A percentile compares a stretch with the other conserved stretches of the same genome.
phyloP scores from a whole-genome alignment of 2,797 vertebrate genomes.

The Amblyopsis hoosieri region DNA sequence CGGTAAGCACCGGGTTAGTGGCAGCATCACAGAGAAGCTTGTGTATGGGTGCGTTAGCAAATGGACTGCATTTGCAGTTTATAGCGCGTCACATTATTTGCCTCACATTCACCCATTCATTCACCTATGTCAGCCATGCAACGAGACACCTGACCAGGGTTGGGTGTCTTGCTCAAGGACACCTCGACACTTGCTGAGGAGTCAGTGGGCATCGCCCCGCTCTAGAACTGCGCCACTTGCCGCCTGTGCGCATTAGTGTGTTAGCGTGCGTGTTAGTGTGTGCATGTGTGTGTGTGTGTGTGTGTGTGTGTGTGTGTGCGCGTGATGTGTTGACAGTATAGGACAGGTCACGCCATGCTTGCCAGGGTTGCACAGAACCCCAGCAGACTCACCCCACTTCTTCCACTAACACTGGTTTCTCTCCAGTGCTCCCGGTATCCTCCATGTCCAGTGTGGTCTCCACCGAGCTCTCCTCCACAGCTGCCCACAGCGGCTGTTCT shows the following conservation, averaged over 20 bases:
- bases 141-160: no score
- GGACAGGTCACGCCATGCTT: conserved; percentile 29
- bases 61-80: no score
- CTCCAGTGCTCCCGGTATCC: conserved; percentile 27
- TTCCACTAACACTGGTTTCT: conserved; percentile 11
- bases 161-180: background rate
- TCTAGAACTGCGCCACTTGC: no score
- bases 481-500: conserved; percentile 67
- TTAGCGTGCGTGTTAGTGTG: background rate
- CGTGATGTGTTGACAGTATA: conserved; percentile 1
- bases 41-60: background rate
- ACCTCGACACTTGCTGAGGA: no score
- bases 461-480: conserved; percentile 63
- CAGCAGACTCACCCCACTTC: conserved; percentile 65
- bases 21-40: conserved; percentile 23
- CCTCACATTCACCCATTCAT: no score
- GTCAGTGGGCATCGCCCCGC: no score
- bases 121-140: no score
- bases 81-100: no score
- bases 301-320: background rate
- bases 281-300: conserved; percentile 3
- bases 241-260: conserved; percentile 1
- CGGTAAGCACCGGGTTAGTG: conserved; percentile 25
- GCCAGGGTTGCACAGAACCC: conserved; percentile 19
- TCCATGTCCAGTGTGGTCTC: conserved; percentile 35